Percentiles rank a stretch among this genome's conserved stretches.
These are phyloP conservation scores for Leptopterna dolabrata DNA, from an alignment of 2,888 invertebrate species.

Conservation along the genomic window DNA sequence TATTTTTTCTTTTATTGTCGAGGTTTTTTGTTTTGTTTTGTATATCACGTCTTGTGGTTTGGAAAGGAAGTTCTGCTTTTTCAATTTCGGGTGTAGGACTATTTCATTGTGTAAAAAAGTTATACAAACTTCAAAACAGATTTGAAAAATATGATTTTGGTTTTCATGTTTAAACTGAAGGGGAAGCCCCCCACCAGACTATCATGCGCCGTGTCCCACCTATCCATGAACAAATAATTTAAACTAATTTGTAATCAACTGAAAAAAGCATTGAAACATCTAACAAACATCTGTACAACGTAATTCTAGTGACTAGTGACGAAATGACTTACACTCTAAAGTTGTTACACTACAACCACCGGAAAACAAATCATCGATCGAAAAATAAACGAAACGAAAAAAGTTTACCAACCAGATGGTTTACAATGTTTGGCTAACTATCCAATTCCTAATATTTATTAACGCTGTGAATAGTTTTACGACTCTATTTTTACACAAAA, in stretches of 20 bases:
- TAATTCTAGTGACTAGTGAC: not conserved
- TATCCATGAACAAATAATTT: not conserved
- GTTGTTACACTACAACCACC: not conserved
- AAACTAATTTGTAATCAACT: not conserved
- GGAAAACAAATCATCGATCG: not conserved
- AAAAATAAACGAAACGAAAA: not conserved
- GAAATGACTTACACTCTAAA: not conserved
- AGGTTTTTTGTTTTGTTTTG: not conserved
- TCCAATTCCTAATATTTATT: not conserved
- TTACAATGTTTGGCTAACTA: not conserved
- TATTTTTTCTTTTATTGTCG: not conserved
- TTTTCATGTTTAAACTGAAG: not conserved
- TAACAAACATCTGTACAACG: not conserved
- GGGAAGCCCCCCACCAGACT: not conserved
- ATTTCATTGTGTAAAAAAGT: not conserved
- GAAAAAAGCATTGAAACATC: not conserved
- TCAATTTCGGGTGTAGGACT: not conserved
- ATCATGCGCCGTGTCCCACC: not conserved
- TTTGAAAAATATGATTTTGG: not conserved
- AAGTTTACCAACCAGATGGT: not conserved
- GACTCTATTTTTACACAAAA: slow-evolving; percentile 41
- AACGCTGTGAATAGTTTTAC: slow-evolving; percentile 5
- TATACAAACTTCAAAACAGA: not conserved
- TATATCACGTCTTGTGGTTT: not conserved
- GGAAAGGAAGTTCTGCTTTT: not conserved